These are phyloP conservation scores for Kuschelorhynchus macadamiae DNA, from an alignment of 2,888 invertebrate species.

Conservation along the genomic window DNA sequence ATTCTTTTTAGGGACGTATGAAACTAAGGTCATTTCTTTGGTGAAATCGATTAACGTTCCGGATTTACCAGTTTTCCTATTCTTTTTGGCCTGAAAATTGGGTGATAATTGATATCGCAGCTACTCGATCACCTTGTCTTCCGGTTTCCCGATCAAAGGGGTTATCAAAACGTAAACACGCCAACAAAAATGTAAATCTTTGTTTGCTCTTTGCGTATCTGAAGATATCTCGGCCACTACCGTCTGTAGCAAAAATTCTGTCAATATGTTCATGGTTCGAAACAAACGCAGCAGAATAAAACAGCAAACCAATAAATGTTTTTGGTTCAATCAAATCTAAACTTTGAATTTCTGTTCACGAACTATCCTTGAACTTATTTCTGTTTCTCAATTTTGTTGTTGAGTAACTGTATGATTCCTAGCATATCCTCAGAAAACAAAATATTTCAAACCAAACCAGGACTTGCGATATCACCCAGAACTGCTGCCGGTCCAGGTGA, in stretches of 20 bases:
- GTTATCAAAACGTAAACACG: not conserved
- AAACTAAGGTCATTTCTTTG: not conserved
- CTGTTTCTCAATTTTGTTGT: no score
- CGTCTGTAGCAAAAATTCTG: conserved; percentile 5
- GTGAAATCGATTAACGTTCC: not conserved
- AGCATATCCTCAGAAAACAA: no score
- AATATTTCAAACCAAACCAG: no score
- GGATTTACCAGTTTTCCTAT: conserved; percentile 7
- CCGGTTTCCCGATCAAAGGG: not conserved
- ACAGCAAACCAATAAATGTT: conserved; percentile 6
- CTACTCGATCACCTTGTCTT: no score
- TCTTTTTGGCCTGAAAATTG: conserved; percentile 10
- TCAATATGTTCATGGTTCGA: conserved; percentile 3
- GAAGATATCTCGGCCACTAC: no score
- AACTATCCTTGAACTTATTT: no score
- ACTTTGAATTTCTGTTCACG: not conserved
- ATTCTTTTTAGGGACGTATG: conserved; percentile 21
- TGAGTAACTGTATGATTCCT: no score
- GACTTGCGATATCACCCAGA: no score
- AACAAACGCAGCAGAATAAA: not conserved
- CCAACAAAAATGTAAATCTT: no score
- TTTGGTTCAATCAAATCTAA: not conserved
- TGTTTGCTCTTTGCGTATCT: conserved; percentile 1
- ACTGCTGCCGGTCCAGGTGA: no score
- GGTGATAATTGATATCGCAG: no score